These are phyloP conservation scores for Apocrypta bakeri DNA, from an alignment of 1,140 invertebrate species.

Conservation along the genomic window DNA sequence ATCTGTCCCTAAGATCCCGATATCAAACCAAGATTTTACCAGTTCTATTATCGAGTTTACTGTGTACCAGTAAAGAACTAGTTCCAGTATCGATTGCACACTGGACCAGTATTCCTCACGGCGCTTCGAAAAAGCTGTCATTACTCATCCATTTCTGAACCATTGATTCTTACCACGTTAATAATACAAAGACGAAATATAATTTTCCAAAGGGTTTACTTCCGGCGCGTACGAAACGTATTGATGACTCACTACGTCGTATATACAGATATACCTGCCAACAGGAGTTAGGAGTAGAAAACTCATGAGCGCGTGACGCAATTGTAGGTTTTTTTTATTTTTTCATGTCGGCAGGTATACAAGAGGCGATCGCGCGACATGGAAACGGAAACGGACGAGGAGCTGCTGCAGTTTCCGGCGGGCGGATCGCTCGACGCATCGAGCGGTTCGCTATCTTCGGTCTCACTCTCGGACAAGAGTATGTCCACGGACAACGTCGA, in stretches of 20 bases:
- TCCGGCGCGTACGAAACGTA: too few species aligned
- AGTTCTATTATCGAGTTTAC: too few species aligned
- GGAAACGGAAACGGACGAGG: slow-evolving; percentile 84
- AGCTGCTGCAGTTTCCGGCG: slow-evolving; percentile 77
- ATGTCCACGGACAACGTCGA: slow-evolving; percentile 89
- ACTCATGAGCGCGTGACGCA: neutral
- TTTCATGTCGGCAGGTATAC: slow-evolving; percentile 78
- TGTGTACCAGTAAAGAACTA: too few species aligned
- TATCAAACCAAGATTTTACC: too few species aligned
- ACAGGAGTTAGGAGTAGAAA: neutral
- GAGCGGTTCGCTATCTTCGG: slow-evolving; percentile 79
- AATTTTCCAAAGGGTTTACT: too few species aligned
- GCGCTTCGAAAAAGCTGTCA: too few species aligned
- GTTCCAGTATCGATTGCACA: too few species aligned
- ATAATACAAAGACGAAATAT: too few species aligned
- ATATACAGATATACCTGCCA: neutral
- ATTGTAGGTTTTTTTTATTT: slow-evolving; percentile 35
- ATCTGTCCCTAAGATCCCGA: too few species aligned
- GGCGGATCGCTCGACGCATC: slow-evolving; percentile 75
- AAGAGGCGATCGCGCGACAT: slow-evolving; percentile 86
- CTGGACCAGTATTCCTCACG: too few species aligned
- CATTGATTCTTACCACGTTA: too few species aligned
- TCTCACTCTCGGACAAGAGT: slow-evolving; percentile 84
- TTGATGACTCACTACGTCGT: neutral
- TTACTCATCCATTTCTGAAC: too few species aligned